These are phyloP conservation scores for Microdon myrmicae DNA, from an alignment of 2,888 invertebrate species.

Conservation along the genomic window DNA sequence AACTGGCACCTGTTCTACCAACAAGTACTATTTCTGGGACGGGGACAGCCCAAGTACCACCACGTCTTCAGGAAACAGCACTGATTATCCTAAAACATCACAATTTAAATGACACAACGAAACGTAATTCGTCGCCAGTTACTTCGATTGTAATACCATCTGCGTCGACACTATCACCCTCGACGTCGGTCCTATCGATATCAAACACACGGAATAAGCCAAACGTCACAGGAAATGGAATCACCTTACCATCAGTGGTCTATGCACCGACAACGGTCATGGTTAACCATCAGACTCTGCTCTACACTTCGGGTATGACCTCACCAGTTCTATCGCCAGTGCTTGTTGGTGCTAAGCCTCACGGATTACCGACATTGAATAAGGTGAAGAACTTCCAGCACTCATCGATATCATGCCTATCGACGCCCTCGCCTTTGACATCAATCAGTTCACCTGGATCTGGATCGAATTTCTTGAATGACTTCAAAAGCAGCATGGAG, in stretches of 20 bases:
- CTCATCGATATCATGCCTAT: constrained; percentile 38
- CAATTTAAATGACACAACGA: constrained; percentile 52
- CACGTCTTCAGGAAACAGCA: constrained; percentile 54
- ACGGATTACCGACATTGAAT: constrained; percentile 54
- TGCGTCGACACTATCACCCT: constrained; percentile 28
- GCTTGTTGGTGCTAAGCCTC: constrained; percentile 53
- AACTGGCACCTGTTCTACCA: constrained; percentile 66
- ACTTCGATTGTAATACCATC: constrained; percentile 38
- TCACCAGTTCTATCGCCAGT: constrained; percentile 49
- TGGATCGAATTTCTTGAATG: constrained; percentile 27
- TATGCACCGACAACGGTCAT: constrained; percentile 30
- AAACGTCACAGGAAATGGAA: constrained; percentile 43
- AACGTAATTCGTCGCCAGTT: constrained; percentile 44
- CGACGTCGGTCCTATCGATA: constrained; percentile 57
- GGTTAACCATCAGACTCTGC: constrained; percentile 35
- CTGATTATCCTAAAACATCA: constrained; percentile 44
- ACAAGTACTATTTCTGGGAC: constrained; percentile 60
- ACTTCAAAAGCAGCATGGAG: constrained; percentile 30
- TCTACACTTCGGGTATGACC: constrained; percentile 33
- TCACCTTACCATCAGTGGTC: constrained; percentile 47
- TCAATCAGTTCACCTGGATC: constrained; percentile 28
- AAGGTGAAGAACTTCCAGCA: constrained; percentile 57
- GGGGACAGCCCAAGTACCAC: constrained; percentile 54
- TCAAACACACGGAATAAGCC: constrained; percentile 54
- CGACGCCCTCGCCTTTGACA: constrained; percentile 42